Conservation (phyloP, 2,113 vertebrate species). For the Myotis yumanensis region DNA sequence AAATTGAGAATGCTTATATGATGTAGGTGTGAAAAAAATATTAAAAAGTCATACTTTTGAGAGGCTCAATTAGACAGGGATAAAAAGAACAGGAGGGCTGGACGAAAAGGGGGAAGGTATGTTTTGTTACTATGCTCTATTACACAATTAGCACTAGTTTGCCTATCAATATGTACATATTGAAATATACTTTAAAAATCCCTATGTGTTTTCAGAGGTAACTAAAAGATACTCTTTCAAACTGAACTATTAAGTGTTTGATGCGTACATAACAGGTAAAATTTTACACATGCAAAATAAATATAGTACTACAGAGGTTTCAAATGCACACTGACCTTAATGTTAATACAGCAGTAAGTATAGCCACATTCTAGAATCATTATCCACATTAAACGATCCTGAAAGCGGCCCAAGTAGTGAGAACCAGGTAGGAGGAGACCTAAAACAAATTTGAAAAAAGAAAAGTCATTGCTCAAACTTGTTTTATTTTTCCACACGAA, state of each 20-base stretch:
- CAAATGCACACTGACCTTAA: slow-evolving; percentile 89
- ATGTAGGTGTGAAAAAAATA: not conserved
- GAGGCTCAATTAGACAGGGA: not conserved
- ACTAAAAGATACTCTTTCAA: slow-evolving; percentile 24
- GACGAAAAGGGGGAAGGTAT: not conserved
- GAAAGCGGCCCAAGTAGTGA: slow-evolving; percentile 96
- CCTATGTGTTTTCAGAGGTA: not conserved
- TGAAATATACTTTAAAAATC: slow-evolving; percentile 44
- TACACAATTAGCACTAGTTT: not conserved
- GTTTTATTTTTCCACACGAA: slow-evolving; percentile 20
- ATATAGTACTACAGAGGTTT: slow-evolving; percentile 4
- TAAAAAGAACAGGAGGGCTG: not conserved
- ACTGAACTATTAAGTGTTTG: not conserved
- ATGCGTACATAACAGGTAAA: slow-evolving; percentile 2
- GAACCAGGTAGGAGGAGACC: slow-evolving; percentile 93
- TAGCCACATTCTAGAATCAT: slow-evolving; percentile 95
- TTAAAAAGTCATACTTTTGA: not conserved
- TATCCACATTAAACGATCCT: slow-evolving; percentile 96
- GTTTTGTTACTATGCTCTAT: not conserved
- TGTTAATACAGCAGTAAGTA: slow-evolving; percentile 95
- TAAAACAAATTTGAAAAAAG: slow-evolving; percentile 74
- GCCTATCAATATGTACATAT: not conserved
- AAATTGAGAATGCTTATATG: not conserved
- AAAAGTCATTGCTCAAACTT: slow-evolving; percentile 28
- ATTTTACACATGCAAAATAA: not conserved